A percentile compares a stretch with the other conserved stretches of the same genome.
These are phyloP conservation scores for Scyliorhinus canicula DNA, from an alignment of 2,797 vertebrate species.

Conservation along the genomic window DNA sequence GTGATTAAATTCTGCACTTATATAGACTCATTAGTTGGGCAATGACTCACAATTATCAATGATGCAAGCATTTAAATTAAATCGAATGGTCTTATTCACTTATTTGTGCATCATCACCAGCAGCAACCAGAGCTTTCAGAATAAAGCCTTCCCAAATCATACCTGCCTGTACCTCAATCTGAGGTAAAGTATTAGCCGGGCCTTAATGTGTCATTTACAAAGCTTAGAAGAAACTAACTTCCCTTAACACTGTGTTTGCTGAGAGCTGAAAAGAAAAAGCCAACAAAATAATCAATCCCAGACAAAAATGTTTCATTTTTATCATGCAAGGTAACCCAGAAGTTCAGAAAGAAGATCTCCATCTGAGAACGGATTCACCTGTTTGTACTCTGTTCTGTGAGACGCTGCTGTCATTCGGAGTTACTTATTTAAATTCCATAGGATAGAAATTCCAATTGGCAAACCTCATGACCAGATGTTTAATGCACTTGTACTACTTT, in stretches of 20 bases:
- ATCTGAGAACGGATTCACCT: not conserved
- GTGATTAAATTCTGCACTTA: not conserved
- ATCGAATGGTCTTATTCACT: not conserved
- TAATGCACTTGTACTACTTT: conserved; percentile 11
- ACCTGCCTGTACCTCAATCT: not conserved
- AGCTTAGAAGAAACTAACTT: not conserved
- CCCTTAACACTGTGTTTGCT: not conserved
- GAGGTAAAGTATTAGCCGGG: not conserved
- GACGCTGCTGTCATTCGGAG: not conserved
- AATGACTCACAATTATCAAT: not conserved
- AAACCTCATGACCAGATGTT: conserved; percentile 25
- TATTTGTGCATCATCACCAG: not conserved
- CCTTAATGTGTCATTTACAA: not conserved
- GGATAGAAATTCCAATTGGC: not conserved
- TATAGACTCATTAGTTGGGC: not conserved
- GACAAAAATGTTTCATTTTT: not conserved
- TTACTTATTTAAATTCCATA: not conserved
- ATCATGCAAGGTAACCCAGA: not conserved
- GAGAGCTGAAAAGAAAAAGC: not conserved
- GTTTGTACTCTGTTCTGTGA: not conserved
- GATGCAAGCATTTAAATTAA: not conserved
- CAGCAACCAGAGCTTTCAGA: not conserved
- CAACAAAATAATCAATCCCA: not conserved
- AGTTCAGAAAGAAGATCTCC: not conserved
- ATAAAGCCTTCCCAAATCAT: not conserved